phyloP scores from a whole-genome alignment of 2,113 vertebrate species.

The Nerophis lumbriciformis region DNA sequence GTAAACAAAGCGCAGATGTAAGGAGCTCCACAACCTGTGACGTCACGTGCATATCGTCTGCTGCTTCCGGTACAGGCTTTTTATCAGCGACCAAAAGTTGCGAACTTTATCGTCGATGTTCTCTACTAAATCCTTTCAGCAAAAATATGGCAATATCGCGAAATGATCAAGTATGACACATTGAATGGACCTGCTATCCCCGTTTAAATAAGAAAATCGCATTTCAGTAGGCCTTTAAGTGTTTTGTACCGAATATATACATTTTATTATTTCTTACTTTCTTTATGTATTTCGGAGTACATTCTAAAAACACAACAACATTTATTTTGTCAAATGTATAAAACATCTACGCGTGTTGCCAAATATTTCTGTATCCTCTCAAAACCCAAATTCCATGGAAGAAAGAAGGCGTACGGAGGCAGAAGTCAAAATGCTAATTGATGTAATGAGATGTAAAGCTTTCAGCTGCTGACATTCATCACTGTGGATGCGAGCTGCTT shows the following conservation, averaged over 20 bases:
- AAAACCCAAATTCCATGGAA: neutral
- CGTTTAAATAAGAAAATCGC: too few species aligned
- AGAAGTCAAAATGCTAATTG: neutral
- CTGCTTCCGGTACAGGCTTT: too few species aligned
- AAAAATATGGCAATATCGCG: too few species aligned
- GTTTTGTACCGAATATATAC: neutral
- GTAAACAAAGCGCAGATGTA: too few species aligned
- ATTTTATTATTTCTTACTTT: neutral
- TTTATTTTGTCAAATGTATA: neutral
- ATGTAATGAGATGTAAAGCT: neutral
- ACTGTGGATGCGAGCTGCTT: conserved; percentile 4
- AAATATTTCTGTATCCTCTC: neutral
- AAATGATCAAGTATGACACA: too few species aligned
- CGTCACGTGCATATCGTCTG: too few species aligned
- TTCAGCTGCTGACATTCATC: neutral
- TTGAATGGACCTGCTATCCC: too few species aligned
- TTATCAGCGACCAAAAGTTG: too few species aligned
- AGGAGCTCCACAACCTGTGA: too few species aligned
- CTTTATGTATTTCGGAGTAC: neutral
- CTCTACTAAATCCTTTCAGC: too few species aligned
- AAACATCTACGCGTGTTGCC: neutral
- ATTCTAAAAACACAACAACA: neutral
- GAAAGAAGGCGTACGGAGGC: neutral
- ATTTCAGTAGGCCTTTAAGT: too few species aligned
- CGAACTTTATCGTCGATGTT: too few species aligned